Evolutionary conservation across 2,888 invertebrate genomes (phyloP), one percentile per base, ranked within the genome.

Genomic region (Drosophila maculinotata): DNA sequence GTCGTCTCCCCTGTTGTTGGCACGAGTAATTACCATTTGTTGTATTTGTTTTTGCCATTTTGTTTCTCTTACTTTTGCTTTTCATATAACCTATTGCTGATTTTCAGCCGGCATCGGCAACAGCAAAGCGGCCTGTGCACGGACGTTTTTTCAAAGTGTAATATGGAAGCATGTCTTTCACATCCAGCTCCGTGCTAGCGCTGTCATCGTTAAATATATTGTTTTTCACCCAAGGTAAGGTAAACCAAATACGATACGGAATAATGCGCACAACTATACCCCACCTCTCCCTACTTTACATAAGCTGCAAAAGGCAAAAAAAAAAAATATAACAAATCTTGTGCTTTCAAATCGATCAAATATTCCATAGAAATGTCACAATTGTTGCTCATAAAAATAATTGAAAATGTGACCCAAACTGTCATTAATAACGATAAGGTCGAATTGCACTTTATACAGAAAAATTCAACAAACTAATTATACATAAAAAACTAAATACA

Each of bases 131-230:
- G 59, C 67, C 72, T 58, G 66, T 49, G 67, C 53, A 58, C 69
- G 57, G 59, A 56, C 63, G 74, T 87, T 83, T 88, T 81, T 82
- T 75, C 78, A 85, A 73, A 89, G 81, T 79, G 87, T 90, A 90
- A 89, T 91, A 89, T 91, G 91, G 90, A 89, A 91, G 89, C 86
- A 91, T 91, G 90, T 91, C 91, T 90, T 91, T 90, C 89, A 89
- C 87, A 76, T 73, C 87, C 67, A 87, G 87, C 89, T 90, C 89
- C 82, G 90, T 90, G 88, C 90, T 91, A 88, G 90, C 91, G 88
- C 88, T 91, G 87, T 91, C 91, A 88, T 91, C 91, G 77, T 91
- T 91, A 84, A 91, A 91, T 89, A 79, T 91, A 89, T 90, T 91
- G 88, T 91, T 91, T 90, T 89, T 91, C 82, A 91, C 91, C 81